phyloP scores from a whole-genome alignment of 2,888 invertebrate genomes.

The Scaptomyza caliginosa region DNA sequence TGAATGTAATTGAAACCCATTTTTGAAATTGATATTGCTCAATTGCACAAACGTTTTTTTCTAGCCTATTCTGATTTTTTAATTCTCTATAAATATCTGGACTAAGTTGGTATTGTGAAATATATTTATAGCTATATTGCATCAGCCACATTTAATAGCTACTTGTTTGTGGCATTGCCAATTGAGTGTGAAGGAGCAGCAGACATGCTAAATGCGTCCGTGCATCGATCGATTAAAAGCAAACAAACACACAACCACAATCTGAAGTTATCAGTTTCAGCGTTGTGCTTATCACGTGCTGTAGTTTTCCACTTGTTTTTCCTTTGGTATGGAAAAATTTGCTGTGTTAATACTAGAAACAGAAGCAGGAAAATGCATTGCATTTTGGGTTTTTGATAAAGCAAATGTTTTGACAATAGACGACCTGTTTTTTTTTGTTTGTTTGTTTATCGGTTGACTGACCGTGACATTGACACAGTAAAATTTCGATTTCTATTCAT shows the following conservation, averaged over 20 bases:
- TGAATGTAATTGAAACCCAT: background rate
- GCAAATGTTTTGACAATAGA: constrained; percentile 20
- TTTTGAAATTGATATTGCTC: background rate
- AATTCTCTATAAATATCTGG: background rate
- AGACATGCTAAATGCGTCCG: constrained; percentile 20
- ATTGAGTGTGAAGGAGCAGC: constrained; percentile 34
- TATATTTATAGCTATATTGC: too few relatives aligned
- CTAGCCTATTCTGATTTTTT: background rate
- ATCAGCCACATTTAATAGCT: constrained; percentile 22
- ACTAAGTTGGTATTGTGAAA: too few relatives aligned
- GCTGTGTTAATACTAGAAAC: too few relatives aligned
- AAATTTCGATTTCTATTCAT: constrained; percentile 54
- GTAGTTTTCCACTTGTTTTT: constrained; percentile 70
- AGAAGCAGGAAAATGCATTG: background rate
- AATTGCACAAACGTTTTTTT: background rate
- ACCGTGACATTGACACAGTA: constrained; percentile 73
- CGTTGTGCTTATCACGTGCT: constrained; percentile 69
- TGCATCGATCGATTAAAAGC: constrained; percentile 5
- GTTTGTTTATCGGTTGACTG: constrained; percentile 41
- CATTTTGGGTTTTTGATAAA: too few relatives aligned
- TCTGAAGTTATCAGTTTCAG: constrained; percentile 48
- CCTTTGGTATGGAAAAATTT: background rate
- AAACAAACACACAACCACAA: constrained; percentile 8
- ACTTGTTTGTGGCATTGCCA: constrained; percentile 56
- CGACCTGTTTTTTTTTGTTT: too few relatives aligned